Base-by-base conservation (phyloP, 1,140 invertebrate genomes). In the Lepidurus apus region DNA sequence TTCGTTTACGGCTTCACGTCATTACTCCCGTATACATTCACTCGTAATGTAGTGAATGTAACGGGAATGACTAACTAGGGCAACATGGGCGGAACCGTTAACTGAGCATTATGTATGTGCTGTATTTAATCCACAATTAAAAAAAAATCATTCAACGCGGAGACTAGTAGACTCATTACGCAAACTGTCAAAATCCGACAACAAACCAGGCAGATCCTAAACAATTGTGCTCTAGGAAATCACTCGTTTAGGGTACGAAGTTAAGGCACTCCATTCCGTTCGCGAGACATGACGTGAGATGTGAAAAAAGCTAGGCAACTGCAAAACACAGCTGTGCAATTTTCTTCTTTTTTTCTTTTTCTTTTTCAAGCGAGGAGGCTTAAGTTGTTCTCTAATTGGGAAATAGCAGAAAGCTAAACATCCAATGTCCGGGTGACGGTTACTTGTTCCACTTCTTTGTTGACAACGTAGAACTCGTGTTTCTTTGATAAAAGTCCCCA, bases 401-500 rank as follows among this genome's bases (percentile, higher is more conserved):
- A 13, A 65, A n/a, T n/a, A n/a, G 21, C 5, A 47, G 45, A 6
- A 65, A 65, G 53, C 21, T 65, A 65, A 65, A 65, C 53, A 21
- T 65, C 53, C 1, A 65, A 65, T 13, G 53, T 65, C 13, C 21
- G 53, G 7, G 53, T n/a, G 53, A 65, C 53, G 3, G 65, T 26
- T 42, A 78, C 73, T 13, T 34, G 13, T 34, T 79, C 73, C n/a
- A 91, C 85, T 84, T 95, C 93, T 85, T 97, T 98, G 83, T 96
- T 94, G 9, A 98, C 95, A 81, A 98, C 91, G 86, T 97, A 97
- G 87, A 98, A 98, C 85, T 94, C 94, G 85, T 97, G 93, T 86
- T 97, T 97, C 82, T 96, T 93, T 26, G 94, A 93, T 81, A 95
- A 89, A 43, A 96, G 86, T 8, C 95, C 95, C 93, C 94, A 96